Base-by-base conservation (phyloP, 2,888 invertebrate genomes). In the Papilio demoleus region DNA sequence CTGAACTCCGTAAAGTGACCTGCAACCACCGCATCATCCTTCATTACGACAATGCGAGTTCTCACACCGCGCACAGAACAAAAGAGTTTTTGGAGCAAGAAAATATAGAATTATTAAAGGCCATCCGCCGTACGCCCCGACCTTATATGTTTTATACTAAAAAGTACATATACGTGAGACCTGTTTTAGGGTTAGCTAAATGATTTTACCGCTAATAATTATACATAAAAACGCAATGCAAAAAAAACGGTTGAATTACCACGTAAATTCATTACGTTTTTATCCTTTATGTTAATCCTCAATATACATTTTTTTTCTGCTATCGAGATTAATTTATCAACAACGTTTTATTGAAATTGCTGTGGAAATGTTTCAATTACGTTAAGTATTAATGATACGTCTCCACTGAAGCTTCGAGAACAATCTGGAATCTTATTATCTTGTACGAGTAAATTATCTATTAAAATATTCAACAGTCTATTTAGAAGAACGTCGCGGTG, bases 401-500 rank as follows among this genome's bases (percentile, higher is more conserved):
- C 60, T 50, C 61, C 12, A 59, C 47, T 50, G 60, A 19, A 31
- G 60, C 38, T 27, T 50, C 11, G 12, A 6, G 27, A 61, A 60
- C 50, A 61, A 61, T 67, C 24, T 27, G 47, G 24, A 61, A 67
- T 50, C 50, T 67, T 61, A 61, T 67, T 67, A 67, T 67, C 60
- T 61, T 61, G 50, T 62, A 67, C 40, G 34, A 62, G 67, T 62
- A 62, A 62, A 67, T 65, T 68, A 59, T 59, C 65, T 64, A 65
- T 60, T 60, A 65, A 69, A 69, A 65, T 62, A 56, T 69, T 65
- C 65, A 65, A 34, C 42, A 61, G 65, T 65, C 61, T 69, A 69
- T 65, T 65, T 69, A 77, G 77, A 81, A 80, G 81, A 81, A 79
- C 81, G 78, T 76, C 79, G 76, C 79, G 80, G 80, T 80, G 74